Conservation (phyloP, 2,797 vertebrate species). For the Enteromius treurensis region DNA sequence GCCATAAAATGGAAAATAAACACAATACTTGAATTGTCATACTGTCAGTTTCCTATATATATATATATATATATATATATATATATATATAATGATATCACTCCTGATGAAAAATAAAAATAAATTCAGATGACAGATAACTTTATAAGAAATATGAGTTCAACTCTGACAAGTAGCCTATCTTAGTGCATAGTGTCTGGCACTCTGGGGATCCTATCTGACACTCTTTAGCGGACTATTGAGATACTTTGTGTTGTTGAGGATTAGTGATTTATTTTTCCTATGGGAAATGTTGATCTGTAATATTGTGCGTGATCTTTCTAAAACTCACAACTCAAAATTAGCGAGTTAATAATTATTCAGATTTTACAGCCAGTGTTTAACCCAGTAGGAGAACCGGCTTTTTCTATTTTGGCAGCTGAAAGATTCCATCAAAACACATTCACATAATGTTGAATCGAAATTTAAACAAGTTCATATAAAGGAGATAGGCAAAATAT, state of each 20-base stretch:
- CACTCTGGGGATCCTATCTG: not conserved
- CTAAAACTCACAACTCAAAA: not conserved
- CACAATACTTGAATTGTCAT: too few relatives aligned
- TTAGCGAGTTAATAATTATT: not conserved
- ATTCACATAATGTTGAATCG: not conserved
- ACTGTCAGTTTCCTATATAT: too few relatives aligned
- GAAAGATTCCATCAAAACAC: not conserved
- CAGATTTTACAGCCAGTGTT: not conserved
- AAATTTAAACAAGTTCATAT: not conserved
- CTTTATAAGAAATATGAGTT: not conserved
- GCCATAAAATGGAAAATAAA: not conserved
- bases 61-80: too few relatives aligned
- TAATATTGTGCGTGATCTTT: not conserved
- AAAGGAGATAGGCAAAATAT: not conserved
- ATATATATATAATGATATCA: too few relatives aligned
- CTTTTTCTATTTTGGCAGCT: not conserved
- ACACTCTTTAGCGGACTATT: not conserved
- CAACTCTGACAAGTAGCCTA: not conserved
- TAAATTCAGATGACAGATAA: not conserved
- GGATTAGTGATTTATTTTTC: not conserved
- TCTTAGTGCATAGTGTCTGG: not conserved
- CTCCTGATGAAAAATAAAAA: not conserved
- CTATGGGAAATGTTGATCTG: not conserved
- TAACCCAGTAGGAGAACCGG: not conserved
- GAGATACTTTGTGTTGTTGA: not conserved